phyloP scores from a whole-genome alignment of 2,113 vertebrate species.

The Apus apus region DNA sequence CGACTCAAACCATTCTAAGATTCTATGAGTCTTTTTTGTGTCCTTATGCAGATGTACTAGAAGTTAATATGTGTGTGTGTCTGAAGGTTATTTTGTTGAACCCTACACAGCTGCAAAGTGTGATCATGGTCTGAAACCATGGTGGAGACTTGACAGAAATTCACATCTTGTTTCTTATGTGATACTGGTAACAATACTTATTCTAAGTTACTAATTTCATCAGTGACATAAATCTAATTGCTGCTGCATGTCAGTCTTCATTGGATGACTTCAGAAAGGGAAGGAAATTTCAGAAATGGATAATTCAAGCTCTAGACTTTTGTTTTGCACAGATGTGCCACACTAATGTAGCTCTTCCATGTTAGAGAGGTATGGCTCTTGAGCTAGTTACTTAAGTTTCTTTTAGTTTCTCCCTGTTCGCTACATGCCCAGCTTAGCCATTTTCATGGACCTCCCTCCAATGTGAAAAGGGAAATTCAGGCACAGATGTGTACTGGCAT shows the following conservation, averaged over 20 bases:
- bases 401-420: background rate
- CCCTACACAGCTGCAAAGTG: background rate
- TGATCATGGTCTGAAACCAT: background rate
- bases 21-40: background rate
- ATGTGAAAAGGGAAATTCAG: background rate
- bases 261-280: background rate
- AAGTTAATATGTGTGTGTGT: background rate
- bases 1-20: too few species aligned
- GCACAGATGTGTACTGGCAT: background rate
- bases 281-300: background rate
- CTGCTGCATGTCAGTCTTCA: background rate
- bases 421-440: background rate
- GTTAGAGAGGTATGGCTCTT: background rate
- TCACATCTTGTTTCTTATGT: background rate
- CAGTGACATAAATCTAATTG: slow-evolving; percentile 6
- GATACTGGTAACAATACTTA: background rate
- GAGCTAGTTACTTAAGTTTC: background rate
- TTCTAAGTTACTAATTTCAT: background rate
- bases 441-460: background rate
- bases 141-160: background rate
- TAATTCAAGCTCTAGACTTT: background rate
- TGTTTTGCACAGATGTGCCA: background rate
- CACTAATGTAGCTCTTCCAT: background rate
- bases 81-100: background rate
- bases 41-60: background rate